These are phyloP conservation scores for Pseudocheirus occidentalis DNA, from an alignment of 2,797 vertebrate genomes.

Conservation along the genomic window DNA sequence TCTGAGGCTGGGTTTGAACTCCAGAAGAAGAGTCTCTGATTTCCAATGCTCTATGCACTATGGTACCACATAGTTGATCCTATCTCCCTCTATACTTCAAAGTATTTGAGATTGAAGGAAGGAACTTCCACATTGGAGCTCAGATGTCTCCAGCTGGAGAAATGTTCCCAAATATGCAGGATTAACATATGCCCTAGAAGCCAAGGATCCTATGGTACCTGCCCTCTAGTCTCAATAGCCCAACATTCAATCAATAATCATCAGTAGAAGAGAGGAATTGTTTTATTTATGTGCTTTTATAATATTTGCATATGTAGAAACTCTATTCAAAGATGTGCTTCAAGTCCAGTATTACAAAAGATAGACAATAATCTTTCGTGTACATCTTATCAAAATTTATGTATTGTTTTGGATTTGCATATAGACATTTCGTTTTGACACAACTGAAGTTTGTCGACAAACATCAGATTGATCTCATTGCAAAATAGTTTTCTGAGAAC, in stretches of 20 bases:
- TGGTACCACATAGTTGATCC: neutral
- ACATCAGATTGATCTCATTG: neutral
- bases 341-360: neutral
- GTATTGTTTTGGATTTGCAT: neutral
- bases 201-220: neutral
- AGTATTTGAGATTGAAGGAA: neutral
- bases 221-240: neutral
- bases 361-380: neutral
- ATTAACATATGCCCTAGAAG: neutral
- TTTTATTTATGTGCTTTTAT: conserved; percentile 32
- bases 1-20: neutral
- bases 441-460: neutral
- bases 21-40: neutral
- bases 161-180: neutral
- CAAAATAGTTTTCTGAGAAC: neutral
- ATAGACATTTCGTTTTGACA: neutral
- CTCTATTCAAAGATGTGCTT: conserved; percentile 2
- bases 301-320: conserved; percentile 38
- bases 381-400: conserved; percentile 1
- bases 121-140: neutral
- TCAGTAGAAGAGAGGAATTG: neutral
- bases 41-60: neutral
- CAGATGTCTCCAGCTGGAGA: neutral
- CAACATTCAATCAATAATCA: neutral
- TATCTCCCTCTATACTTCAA: neutral